phyloP scores from a whole-genome alignment of 2,888 invertebrate species.

The Galeopsomyia nigrocyanea region DNA sequence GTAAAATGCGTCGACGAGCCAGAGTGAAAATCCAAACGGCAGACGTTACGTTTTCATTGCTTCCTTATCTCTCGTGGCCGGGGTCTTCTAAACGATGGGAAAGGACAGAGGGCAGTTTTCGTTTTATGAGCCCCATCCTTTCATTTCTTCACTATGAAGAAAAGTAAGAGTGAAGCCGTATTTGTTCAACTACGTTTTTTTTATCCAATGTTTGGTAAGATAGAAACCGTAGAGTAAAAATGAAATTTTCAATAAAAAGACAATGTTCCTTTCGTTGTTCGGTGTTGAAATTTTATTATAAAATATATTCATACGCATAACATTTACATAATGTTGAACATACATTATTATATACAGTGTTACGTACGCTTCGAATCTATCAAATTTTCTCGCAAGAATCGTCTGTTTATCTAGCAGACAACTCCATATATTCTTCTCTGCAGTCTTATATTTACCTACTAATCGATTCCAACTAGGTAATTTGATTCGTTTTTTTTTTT shows the following conservation, averaged over 20 bases:
- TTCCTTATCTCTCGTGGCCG: too few relatives aligned
- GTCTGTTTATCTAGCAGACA: too few relatives aligned
- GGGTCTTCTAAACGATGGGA: too few relatives aligned
- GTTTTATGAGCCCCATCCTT: too few relatives aligned
- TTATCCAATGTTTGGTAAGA: neutral
- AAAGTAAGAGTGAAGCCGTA: too few relatives aligned
- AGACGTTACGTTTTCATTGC: neutral
- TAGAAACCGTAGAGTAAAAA: neutral
- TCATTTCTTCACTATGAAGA: too few relatives aligned
- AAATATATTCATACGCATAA: slow-evolving; percentile 61
- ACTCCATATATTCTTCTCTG: too few relatives aligned
- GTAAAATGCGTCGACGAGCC: slow-evolving; percentile 15
- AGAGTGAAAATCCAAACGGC: slow-evolving; percentile 33
- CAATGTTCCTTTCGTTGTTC: slow-evolving; percentile 15
- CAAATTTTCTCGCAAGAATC: slow-evolving; percentile 10
- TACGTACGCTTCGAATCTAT: slow-evolving; percentile 25
- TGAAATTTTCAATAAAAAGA: neutral
- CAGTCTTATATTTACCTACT: too few relatives aligned
- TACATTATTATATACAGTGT: slow-evolving; percentile 46
- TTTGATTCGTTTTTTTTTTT: too few relatives aligned
- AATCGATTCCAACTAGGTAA: too few relatives aligned
- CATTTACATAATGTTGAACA: slow-evolving; percentile 57
- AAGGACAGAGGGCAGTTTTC: too few relatives aligned
- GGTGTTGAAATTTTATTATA: slow-evolving; percentile 57
- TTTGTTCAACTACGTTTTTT: neutral